These are phyloP conservation scores for Manduca sexta DNA, from an alignment of 1,140 invertebrate species.

Conservation along the genomic window DNA sequence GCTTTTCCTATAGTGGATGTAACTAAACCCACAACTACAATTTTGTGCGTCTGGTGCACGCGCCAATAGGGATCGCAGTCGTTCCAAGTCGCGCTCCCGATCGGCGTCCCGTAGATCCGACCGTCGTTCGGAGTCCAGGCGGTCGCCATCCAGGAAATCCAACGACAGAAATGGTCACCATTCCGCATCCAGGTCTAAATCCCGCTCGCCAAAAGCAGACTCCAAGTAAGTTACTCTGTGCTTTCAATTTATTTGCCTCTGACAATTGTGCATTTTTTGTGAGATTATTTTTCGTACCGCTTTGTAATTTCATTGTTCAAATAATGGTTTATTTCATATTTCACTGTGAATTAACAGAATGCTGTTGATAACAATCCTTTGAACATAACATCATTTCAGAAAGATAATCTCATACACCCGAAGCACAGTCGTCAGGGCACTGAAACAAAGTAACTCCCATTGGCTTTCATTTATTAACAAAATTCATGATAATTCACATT, in stretches of 20 bases:
- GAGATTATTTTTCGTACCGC: constrained; percentile 18
- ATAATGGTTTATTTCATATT: background rate
- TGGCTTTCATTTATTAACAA: constrained; percentile 25
- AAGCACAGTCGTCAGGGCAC: constrained; percentile 27
- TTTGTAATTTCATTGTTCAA: background rate
- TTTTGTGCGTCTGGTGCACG: constrained; percentile 36
- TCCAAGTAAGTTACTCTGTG: constrained; percentile 60
- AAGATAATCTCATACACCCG: constrained; percentile 18
- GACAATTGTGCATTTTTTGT: constrained; percentile 39
- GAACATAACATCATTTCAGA: background rate
- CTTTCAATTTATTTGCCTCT: constrained; percentile 54
- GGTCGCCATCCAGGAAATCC: constrained; percentile 33
- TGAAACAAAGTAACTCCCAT: constrained; percentile 9
- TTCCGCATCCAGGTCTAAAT: constrained; percentile 65
- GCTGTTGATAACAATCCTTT: background rate
- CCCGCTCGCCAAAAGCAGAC: constrained; percentile 49
- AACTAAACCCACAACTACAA: constrained; percentile 27
- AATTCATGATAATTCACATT: constrained; percentile 32
- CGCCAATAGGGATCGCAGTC: constrained; percentile 47
- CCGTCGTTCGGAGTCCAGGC: constrained; percentile 36
- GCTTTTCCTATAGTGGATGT: constrained; percentile 12
- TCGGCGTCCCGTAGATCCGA: constrained; percentile 39
- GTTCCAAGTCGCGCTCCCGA: constrained; percentile 52
- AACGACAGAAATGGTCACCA: constrained; percentile 63
- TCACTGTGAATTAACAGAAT: background rate